These are phyloP conservation scores for Spatulosminthurus flaviceps DNA, from an alignment of 2,888 invertebrate species.

Conservation along the genomic window DNA sequence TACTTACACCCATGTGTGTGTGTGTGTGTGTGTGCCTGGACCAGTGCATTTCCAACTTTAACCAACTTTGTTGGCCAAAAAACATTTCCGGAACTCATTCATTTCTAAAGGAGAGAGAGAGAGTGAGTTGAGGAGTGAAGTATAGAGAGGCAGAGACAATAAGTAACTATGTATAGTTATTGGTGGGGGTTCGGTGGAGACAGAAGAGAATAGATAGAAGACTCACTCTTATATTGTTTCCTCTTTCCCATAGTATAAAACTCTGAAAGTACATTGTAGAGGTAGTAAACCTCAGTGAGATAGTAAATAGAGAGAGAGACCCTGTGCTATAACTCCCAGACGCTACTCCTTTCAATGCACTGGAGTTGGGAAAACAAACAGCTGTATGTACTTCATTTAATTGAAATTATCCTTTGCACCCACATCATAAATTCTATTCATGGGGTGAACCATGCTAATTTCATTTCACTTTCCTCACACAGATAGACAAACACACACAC, in stretches of 20 bases:
- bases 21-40: not conserved
- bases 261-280: not conserved
- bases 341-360: constrained; percentile 1
- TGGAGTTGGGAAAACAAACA: constrained; percentile 40
- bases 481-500: not conserved
- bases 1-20: not conserved
- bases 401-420: constrained; percentile 42
- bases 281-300: constrained; percentile 11
- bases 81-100: constrained; percentile 50
- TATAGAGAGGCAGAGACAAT: constrained; percentile 30
- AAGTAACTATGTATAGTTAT: not conserved
- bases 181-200: not conserved
- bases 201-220: no score
- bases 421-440: constrained; percentile 38
- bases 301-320: constrained; percentile 2
- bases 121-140: constrained; percentile 14
- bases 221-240: no score
- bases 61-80: constrained; percentile 34
- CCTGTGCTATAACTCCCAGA: not conserved
- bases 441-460: constrained; percentile 40
- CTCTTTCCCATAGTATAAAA: not conserved
- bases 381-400: constrained; percentile 42
- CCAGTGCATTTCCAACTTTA: constrained; percentile 41
- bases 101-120: constrained; percentile 25
- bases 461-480: constrained; percentile 39